phyloP scores from a whole-genome alignment of 2,888 invertebrate genomes.

The Drosophila merina region DNA sequence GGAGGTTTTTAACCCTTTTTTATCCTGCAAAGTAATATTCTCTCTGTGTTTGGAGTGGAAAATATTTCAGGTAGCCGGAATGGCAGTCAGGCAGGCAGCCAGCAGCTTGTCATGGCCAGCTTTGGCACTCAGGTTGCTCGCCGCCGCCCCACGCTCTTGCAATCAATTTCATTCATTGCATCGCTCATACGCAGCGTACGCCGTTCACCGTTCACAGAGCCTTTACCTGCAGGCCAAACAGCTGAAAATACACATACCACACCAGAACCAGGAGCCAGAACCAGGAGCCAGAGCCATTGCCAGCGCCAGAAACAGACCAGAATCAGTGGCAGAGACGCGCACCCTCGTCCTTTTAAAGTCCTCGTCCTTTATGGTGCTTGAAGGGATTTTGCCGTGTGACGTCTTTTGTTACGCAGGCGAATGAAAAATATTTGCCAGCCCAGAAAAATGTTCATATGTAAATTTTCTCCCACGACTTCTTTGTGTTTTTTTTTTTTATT shows the following conservation, averaged over 20 bases:
- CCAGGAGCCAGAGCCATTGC: background rate
- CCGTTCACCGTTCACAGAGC: slow-evolving; percentile 1
- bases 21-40: too few species aligned
- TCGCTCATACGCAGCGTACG: slow-evolving; percentile 28
- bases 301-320: background rate
- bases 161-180: slow-evolving; percentile 64
- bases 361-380: background rate
- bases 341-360: too few species aligned
- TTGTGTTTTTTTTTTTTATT: background rate
- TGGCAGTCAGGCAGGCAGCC: slow-evolving; percentile 5
- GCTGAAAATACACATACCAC: slow-evolving; percentile 29
- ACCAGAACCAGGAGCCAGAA: background rate
- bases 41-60: background rate
- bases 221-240: slow-evolving; percentile 28
- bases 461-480: slow-evolving; percentile 31
- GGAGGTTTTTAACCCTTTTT: too few species aligned
- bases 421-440: slow-evolving; percentile 60
- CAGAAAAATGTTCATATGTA: slow-evolving; percentile 58
- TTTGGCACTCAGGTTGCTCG: slow-evolving; percentile 27
- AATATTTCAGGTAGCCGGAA: slow-evolving; percentile 29
- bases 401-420: slow-evolving; percentile 36
- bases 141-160: slow-evolving; percentile 16
- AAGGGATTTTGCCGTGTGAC: background rate
- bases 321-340: too few species aligned
- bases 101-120: slow-evolving; percentile 43